Percentiles rank a stretch among this genome's conserved stretches.
Conservation (phyloP, 2,113 vertebrate species). For the Bos indicus region DNA sequence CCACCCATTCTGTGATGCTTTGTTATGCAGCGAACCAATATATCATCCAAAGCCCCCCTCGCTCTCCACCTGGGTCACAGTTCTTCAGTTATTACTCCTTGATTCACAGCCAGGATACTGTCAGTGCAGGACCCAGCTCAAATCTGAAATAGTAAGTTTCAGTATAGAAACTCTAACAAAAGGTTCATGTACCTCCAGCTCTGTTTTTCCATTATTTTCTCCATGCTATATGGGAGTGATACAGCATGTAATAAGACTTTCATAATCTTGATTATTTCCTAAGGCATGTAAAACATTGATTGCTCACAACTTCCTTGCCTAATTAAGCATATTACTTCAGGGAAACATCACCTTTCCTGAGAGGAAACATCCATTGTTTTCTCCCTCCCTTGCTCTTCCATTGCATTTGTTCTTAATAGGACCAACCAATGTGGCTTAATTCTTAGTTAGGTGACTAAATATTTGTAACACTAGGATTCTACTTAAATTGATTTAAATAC, state of each 20-base stretch:
- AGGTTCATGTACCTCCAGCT: neutral
- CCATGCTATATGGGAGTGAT: accelerated
- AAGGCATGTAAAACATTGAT: neutral
- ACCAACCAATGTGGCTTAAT: neutral
- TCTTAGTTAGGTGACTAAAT: neutral
- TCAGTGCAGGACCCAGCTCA: neutral
- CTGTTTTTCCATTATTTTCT: neutral
- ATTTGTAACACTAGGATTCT: neutral
- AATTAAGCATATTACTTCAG: neutral
- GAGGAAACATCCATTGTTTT: neutral
- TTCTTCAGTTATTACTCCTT: neutral
- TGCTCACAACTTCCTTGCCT: neutral
- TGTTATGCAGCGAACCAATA: neutral
- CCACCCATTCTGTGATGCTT: neutral
- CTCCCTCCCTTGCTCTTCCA: neutral
- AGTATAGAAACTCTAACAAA: neutral
- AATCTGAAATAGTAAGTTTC: neutral
- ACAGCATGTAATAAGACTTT: neutral
- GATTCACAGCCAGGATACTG: neutral
- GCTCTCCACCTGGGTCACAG: accelerated
- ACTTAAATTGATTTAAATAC: neutral
- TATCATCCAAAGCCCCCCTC: accelerated
- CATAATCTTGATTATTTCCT: neutral
- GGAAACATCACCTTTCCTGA: neutral
- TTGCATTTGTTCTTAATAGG: neutral